A percentile compares a stretch with the other conserved stretches of the same genome.
phyloP scores from a whole-genome alignment of 2,797 vertebrate genomes.

The Hirundo rustica region DNA sequence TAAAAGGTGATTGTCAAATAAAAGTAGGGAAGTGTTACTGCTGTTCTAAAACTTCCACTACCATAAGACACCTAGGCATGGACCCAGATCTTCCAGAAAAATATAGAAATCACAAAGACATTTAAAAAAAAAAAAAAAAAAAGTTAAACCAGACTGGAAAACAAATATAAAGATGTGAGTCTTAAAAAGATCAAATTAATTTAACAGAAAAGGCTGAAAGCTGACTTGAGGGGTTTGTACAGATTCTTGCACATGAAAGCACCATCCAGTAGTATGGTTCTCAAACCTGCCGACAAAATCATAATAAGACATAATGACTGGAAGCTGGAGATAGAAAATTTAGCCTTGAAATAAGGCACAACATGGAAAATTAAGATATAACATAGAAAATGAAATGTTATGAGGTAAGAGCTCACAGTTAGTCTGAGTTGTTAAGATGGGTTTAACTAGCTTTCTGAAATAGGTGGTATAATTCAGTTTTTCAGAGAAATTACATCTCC shows the following conservation, averaged over 20 bases:
- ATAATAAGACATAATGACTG: conserved; percentile 13
- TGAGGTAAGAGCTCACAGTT: neutral
- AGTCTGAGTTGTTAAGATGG: neutral
- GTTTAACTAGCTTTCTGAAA: neutral
- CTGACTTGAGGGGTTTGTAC: neutral
- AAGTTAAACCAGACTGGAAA: neutral
- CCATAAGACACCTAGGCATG: neutral
- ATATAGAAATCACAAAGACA: neutral
- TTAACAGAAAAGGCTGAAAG: neutral
- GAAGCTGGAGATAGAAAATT: neutral
- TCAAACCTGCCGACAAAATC: neutral
- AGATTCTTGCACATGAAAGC: neutral
- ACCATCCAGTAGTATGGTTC: neutral
- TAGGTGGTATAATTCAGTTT: neutral
- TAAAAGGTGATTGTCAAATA: neutral
- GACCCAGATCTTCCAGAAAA: neutral
- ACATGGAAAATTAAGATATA: neutral
- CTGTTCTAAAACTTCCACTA: neutral
- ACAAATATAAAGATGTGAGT: neutral
- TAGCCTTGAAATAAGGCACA: neutral
- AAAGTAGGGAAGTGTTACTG: neutral
- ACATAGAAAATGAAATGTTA: neutral
- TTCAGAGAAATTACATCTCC: neutral
- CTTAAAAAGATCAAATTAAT: neutral
- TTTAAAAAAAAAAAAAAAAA: neutral